These are phyloP conservation scores for Lithodes maja DNA, from an alignment of 2,888 invertebrate species.

Conservation along the genomic window DNA sequence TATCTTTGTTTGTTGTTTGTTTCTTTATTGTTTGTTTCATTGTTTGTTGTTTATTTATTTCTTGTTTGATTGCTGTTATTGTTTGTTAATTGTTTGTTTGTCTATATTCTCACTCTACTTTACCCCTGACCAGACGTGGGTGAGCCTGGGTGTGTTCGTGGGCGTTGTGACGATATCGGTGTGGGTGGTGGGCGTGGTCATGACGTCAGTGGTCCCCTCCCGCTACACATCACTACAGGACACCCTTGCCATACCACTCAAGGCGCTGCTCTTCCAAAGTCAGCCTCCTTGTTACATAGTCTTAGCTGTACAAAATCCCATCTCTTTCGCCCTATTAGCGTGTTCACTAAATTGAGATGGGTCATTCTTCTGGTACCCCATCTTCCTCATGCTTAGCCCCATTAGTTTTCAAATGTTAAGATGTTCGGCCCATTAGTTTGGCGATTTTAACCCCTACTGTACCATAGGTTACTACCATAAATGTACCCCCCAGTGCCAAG, in stretches of 20 bases:
- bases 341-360: not conserved
- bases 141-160: not conserved
- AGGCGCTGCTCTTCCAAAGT: conserved; percentile 44
- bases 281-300: not conserved
- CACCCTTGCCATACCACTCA: conserved; percentile 16
- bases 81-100: not conserved
- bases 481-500: no score
- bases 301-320: not conserved
- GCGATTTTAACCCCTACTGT: no score
- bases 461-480: no score
- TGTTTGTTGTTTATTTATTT: not conserved
- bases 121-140: conserved; percentile 30
- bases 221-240: not conserved
- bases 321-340: not conserved
- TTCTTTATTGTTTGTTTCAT: no score
- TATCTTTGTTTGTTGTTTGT: no score
- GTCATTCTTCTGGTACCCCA: not conserved
- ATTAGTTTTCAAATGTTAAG: no score
- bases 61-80: not conserved
- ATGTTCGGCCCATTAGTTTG: no score
- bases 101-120: not conserved
- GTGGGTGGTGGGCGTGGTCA: not conserved
- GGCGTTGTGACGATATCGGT: not conserved
- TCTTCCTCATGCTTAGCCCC: no score
- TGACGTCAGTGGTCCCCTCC: not conserved